Evolutionary conservation across 2,797 vertebrate species (phyloP).

Genomic region (Microctenopoma stevenorrisi): DNA sequence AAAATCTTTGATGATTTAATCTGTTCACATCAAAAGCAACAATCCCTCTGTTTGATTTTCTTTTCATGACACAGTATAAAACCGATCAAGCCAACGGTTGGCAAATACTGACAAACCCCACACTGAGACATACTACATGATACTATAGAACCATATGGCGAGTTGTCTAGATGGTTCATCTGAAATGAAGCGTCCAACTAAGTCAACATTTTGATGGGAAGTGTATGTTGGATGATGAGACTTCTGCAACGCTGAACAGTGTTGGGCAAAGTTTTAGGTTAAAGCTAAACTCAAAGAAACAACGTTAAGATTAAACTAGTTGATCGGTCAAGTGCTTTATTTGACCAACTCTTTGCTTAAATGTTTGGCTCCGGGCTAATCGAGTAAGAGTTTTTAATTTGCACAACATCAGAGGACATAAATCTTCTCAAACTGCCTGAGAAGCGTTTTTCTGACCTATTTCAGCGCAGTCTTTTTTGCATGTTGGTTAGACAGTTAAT

Average conservation of each 20-base stretch:
- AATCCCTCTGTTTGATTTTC: conserved; percentile 81
- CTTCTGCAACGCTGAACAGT: not conserved
- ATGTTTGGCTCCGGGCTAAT: conserved; percentile 61
- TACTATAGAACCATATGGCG: not conserved
- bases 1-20: conserved; percentile 86
- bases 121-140: conserved; percentile 8
- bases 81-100: conserved; percentile 61
- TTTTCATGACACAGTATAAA: conserved; percentile 77
- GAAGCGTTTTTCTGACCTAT: conserved; percentile 72
- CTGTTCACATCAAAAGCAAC: conserved; percentile 83
- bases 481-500: conserved; percentile 77
- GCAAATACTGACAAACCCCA: conserved; percentile 56
- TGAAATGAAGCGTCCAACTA: not conserved
- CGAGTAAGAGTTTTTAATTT: conserved; percentile 56
- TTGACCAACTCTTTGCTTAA: conserved; percentile 57
- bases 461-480: conserved; percentile 66
- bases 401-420: conserved; percentile 64
- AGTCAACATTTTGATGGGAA: not conserved
- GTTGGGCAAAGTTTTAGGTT: not conserved
- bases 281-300: not conserved
- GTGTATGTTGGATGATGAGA: not conserved
- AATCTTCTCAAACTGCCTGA: conserved; percentile 70
- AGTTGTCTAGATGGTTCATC: not conserved
- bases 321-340: conserved; percentile 32
- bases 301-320: conserved; percentile 22